Base-by-base conservation (phyloP, 23 tunicate species). In the Halocynthia aurantium region DNA sequence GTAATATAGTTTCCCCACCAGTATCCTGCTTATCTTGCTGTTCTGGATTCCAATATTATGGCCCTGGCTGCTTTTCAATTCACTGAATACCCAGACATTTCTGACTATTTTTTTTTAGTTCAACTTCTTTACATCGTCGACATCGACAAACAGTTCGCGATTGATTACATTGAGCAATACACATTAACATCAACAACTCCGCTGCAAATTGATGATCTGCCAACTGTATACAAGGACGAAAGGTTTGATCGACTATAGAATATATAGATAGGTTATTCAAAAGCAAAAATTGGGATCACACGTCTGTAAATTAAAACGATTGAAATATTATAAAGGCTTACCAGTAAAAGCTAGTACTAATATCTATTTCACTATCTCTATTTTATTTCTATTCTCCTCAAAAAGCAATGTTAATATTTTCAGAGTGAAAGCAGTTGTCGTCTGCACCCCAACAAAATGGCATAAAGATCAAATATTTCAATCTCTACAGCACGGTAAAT, bases 371-470 rank as follows among this genome's bases (percentile, higher is more conserved):
- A 31, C 1, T 31, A 31, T 4, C 44, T 31, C 4, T n/a, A n/a
- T n/a, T n/a, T n/a, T n/a, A n/a, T n/a, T n/a, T n/a, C n/a, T n/a
- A n/a, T n/a, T n/a, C n/a, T n/a, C n/a, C n/a, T n/a, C n/a, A n/a
- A n/a, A n/a, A n/a, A n/a, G n/a, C n/a, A n/a, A 31, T 31, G 4
- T 31, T 31, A 31, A 0, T 21, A 22, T 53, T 76, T 57, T 22
- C 70, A 81, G 85, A 19, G 78, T 81, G 17, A 51, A 81, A 49
- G 57, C 78, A 22, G 77, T 71, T 22, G 61, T 81, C 6, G 75
- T 81, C n/a, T 81, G 85, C 78, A 60, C 72, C 57, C 85, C 85
- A 6, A 81, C 85, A 12, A 57, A 44, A 12, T 60, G 58, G 61
- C 85, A 81, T 51, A 78, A 81, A 22, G 69, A 51, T 7, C 85